Conservation (phyloP, 2,113 vertebrate genomes). For the Odontophorus gujanensis region DNA sequence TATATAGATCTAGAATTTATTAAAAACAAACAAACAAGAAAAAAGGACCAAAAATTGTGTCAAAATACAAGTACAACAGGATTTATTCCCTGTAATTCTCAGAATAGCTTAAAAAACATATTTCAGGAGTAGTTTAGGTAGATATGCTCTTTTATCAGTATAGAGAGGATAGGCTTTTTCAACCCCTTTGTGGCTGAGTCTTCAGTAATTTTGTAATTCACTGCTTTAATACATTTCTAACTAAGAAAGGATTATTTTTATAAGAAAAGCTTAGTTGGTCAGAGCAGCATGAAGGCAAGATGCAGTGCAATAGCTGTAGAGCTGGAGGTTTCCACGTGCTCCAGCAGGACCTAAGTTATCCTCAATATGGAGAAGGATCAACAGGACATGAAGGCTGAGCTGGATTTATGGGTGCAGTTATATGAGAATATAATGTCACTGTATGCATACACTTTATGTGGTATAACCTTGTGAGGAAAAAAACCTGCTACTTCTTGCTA, state of each 20-base stretch:
- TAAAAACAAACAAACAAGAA: too few relatives aligned
- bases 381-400: neutral
- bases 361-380: neutral
- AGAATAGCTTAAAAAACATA: neutral
- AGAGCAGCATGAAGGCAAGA: neutral
- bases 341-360: neutral
- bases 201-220: neutral
- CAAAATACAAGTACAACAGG: neutral
- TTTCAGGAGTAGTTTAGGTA: slow-evolving; percentile 5
- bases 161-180: neutral
- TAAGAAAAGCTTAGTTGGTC: neutral
- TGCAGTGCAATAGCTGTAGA: neutral
- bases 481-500: neutral
- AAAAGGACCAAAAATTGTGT: neutral
- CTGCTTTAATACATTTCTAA: neutral
- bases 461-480: too few relatives aligned
- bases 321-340: neutral
- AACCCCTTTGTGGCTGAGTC: neutral
- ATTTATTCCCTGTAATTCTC: neutral
- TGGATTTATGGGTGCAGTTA: slow-evolving; percentile 24
- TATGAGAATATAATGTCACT: neutral
- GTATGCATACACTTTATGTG: too few relatives aligned
- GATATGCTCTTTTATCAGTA: neutral
- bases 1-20: neutral
- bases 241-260: neutral